phyloP scores from a whole-genome alignment of 1,140 invertebrate species.

The Gonioctena quinquepunctata region DNA sequence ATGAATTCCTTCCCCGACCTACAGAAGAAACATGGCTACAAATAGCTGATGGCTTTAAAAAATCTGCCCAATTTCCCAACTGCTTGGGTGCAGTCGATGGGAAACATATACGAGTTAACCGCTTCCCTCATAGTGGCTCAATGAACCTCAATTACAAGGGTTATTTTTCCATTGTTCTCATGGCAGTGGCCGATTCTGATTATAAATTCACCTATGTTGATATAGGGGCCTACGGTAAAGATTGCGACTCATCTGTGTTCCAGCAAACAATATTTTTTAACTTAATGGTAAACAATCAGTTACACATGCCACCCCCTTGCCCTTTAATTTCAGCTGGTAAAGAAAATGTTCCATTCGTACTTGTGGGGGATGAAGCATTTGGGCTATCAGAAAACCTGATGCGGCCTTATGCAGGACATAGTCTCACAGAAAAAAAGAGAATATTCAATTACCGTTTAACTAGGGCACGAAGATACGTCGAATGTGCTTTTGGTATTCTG shows the following conservation, averaged over 20 bases:
- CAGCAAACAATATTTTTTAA: background rate
- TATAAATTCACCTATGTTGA: background rate
- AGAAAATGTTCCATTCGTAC: background rate
- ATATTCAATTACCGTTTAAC: background rate
- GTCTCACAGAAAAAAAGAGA: background rate
- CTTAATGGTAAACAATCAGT: background rate
- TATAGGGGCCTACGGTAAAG: background rate
- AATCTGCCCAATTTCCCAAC: slow-evolving; percentile 51
- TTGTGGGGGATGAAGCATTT: background rate
- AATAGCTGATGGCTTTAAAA: slow-evolving; percentile 11
- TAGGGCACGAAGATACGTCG: background rate
- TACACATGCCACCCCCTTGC: background rate
- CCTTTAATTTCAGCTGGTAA: background rate
- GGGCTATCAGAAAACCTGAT: background rate
- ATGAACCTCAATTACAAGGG: slow-evolving; percentile 60
- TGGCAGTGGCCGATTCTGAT: background rate
- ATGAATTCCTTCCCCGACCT: slow-evolving; percentile 4
- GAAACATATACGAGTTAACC: slow-evolving; percentile 50
- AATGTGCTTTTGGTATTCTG: slow-evolving; percentile 11
- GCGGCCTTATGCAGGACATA: background rate
- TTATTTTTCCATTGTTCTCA: slow-evolving; percentile 11
- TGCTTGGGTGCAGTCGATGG: slow-evolving; percentile 56
- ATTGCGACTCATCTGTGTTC: background rate
- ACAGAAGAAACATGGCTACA: background rate
- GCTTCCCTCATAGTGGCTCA: slow-evolving; percentile 48